Evolutionary conservation across 2,888 invertebrate genomes (phyloP).

Genomic region (Flabesymbios commensalis): DNA sequence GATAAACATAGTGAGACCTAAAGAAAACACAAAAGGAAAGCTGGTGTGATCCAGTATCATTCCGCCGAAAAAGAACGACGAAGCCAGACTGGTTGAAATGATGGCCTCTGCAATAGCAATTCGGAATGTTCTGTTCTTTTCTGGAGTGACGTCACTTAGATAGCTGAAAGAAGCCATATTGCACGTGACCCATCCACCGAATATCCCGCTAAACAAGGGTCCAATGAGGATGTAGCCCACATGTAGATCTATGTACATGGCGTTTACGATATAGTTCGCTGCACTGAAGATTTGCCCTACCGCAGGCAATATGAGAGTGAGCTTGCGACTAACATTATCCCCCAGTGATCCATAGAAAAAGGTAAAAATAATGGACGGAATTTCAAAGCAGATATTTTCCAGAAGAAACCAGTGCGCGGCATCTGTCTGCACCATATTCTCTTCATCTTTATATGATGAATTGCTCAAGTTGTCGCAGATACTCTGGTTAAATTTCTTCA

Average conservation of each 20-base stretch:
- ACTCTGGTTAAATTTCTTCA: constrained; percentile 34
- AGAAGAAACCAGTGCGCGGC: constrained; percentile 57
- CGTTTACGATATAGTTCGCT: constrained; percentile 51
- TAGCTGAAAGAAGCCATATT: constrained; percentile 71
- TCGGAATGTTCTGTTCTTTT: constrained; percentile 74
- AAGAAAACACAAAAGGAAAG: constrained; percentile 57
- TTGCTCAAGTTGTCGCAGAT: constrained; percentile 23
- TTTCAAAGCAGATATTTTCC: constrained; percentile 52
- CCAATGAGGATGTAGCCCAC: constrained; percentile 58
- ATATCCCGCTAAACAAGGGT: constrained; percentile 58
- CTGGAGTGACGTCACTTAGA: constrained; percentile 76
- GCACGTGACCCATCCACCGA: constrained; percentile 61
- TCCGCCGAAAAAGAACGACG: constrained; percentile 81
- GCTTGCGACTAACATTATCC: constrained; percentile 62
- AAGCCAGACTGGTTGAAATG: constrained; percentile 81
- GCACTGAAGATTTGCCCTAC: constrained; percentile 57
- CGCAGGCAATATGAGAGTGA: constrained; percentile 61
- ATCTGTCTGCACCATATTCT: constrained; percentile 50
- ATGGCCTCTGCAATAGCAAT: constrained; percentile 82
- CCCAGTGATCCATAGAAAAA: constrained; percentile 58
- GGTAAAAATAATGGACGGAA: constrained; percentile 53
- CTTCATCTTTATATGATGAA: constrained; percentile 26
- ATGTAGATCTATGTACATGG: constrained; percentile 42
- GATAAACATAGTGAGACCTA: constrained; percentile 49
- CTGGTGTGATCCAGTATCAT: constrained; percentile 68